Evolutionary conservation across 2,113 vertebrate species (phyloP).

Genomic region (Sebastes fasciatus): DNA sequence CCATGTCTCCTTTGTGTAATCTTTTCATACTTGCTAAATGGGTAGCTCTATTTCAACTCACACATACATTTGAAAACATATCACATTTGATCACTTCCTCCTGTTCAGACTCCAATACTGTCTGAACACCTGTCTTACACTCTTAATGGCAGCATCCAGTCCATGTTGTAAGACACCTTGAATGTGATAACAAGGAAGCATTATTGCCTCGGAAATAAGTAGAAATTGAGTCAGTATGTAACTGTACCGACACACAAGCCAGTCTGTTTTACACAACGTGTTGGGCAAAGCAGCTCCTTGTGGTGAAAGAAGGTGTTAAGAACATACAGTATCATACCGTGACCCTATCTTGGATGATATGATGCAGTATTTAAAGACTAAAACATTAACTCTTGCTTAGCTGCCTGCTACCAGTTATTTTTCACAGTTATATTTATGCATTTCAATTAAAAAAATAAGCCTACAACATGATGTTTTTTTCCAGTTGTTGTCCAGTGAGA

Average conservation of each 20-base stretch:
- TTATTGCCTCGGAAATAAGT: constrained; percentile 1
- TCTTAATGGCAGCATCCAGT: neutral
- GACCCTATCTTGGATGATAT: neutral
- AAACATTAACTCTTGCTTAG: constrained; percentile 2
- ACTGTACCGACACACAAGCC: constrained; percentile 7
- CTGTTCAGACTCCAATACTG: neutral
- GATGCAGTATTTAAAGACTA: neutral
- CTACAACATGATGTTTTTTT: neutral
- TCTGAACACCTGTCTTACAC: constrained; percentile 25
- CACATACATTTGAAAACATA: neutral
- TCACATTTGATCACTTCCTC: neutral
- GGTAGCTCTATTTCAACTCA: neutral
- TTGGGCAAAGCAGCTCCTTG: constrained; percentile 5
- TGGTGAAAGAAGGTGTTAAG: constrained; percentile 20
- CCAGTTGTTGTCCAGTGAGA: constrained; percentile 1
- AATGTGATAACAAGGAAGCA: constrained; percentile 41
- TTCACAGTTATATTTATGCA: neutral
- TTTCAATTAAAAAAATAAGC: neutral
- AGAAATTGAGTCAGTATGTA: constrained; percentile 2
- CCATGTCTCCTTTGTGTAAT: neutral
- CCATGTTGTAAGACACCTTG: neutral
- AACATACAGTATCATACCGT: constrained; percentile 18
- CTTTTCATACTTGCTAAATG: neutral
- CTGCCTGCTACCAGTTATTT: neutral
- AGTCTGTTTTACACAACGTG: constrained; percentile 21